phyloP scores from a whole-genome alignment of 2,888 invertebrate species.

The Aphidius colemani region DNA sequence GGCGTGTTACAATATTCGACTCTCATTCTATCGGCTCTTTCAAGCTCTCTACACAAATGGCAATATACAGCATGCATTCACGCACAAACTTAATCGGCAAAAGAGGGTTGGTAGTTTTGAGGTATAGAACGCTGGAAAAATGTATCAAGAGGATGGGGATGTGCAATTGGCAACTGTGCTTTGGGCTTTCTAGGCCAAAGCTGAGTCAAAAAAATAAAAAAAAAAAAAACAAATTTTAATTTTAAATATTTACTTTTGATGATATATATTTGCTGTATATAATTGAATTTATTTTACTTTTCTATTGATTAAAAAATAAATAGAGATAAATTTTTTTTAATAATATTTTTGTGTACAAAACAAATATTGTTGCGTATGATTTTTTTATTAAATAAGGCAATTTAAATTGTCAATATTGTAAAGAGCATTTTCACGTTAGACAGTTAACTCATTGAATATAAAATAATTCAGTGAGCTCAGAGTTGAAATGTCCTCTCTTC shows the following conservation, averaged over 20 bases:
- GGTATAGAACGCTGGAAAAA: too few relatives aligned
- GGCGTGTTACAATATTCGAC: too few relatives aligned
- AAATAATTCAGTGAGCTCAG: constrained; percentile 19
- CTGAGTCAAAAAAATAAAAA: constrained; percentile 41
- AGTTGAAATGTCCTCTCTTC: too few relatives aligned
- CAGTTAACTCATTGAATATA: constrained; percentile 35
- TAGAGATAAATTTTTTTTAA: too few relatives aligned
- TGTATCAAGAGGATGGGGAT: not conserved
- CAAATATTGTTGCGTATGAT: not conserved
- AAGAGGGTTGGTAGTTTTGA: too few relatives aligned
- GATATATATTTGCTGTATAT: too few relatives aligned
- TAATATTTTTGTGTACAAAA: not conserved
- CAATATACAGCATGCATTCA: too few relatives aligned
- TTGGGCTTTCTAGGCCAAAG: constrained; percentile 1
- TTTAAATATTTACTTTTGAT: not conserved
- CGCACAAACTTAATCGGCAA: too few relatives aligned
- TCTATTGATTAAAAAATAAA: too few relatives aligned
- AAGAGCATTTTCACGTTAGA: constrained; percentile 39
- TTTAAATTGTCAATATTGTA: constrained; percentile 32
- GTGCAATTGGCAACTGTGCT: not conserved
- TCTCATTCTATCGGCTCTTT: not conserved
- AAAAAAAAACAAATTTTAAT: too few relatives aligned
- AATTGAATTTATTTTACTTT: too few relatives aligned
- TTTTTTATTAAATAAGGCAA: not conserved
- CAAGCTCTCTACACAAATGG: constrained; percentile 3